phyloP scores from a whole-genome alignment of 2,888 invertebrate species.

The Argynnis bischoffii region DNA sequence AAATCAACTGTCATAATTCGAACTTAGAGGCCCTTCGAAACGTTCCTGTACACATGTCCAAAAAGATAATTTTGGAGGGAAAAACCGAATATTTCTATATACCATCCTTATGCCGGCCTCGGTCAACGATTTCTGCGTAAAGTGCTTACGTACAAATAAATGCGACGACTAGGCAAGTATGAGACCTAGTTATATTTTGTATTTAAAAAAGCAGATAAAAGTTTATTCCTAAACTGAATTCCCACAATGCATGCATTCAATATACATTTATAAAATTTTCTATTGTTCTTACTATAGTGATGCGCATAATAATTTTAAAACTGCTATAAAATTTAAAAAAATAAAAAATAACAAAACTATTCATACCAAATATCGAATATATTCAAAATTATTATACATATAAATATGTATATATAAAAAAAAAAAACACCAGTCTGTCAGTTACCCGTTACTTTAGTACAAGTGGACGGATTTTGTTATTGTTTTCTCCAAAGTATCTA shows the following conservation, averaged over 20 bases:
- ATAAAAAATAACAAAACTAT: too few species aligned
- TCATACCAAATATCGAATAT: too few species aligned
- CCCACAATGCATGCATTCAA: constrained; percentile 3
- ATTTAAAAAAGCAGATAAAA: constrained; percentile 7
- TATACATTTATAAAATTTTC: background rate
- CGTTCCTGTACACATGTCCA: too few species aligned
- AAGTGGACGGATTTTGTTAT: constrained; percentile 13
- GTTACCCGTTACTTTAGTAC: background rate
- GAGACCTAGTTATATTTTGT: constrained; percentile 3
- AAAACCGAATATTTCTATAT: too few species aligned
- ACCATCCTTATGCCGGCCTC: too few species aligned
- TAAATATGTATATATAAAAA: constrained; percentile 4
- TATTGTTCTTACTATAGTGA: too few species aligned
- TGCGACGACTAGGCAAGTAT: constrained; percentile 53
- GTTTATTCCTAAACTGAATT: constrained; percentile 9
- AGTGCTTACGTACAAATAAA: constrained; percentile 43
- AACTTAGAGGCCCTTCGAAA: too few species aligned
- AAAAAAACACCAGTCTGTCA: constrained; percentile 7
- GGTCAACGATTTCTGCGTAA: background rate
- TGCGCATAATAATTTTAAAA: too few species aligned
- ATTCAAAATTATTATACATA: background rate
- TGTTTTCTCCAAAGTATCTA: background rate
- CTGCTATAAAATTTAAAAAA: too few species aligned
- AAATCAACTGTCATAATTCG: too few species aligned
- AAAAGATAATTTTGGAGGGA: too few species aligned